Evolutionary conservation across 2,113 vertebrate genomes (phyloP), one percentile per base, ranked within the genome.

Genomic region (Pteropus alecto): DNA sequence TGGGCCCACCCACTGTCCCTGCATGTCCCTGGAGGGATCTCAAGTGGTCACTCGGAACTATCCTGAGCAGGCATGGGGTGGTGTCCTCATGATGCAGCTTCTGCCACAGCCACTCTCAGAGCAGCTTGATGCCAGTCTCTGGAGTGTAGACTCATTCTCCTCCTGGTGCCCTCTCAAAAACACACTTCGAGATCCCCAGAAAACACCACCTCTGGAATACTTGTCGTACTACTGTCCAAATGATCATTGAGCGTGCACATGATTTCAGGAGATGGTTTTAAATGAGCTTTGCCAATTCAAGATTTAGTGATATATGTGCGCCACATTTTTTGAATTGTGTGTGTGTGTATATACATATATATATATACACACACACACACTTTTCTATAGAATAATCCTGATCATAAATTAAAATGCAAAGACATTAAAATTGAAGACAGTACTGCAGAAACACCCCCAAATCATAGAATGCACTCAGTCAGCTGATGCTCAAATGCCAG

Each of bases 401-500:
- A 78, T 95, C 88, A 56, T 78, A 43, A 92, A 97, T 98, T 97
- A 98, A 98, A 95, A 95, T 77, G 92, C 88, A 89, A 97, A 98
- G 96, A 88, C 65, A 41, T 93, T 90, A 8, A 48, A 67, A 97
- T 96, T 28, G 18, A 90, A 93, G 97, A 96, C 88, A 83, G 43
- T 77, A 68, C 93, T 96, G 83, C 84, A 92, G 86, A 97, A 98
- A 94, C 97, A 97, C 97, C 93, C 93, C 95, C 38, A 90, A 95
- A 95, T 96, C 98, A 95, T 87, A 98, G 97, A 96, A 96, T 71
- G 9, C 5, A 90, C 95, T 93, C 97, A 96, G 91, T 54, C 96
- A 95, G 98, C 96, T 98, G 98, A 97, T 98, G 97, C 68, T 98
- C 98, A 98, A 97, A 98, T 98, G 98, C 97, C 98, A 98, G 97